phyloP scores from a whole-genome alignment of 2,113 vertebrate species.

The Dasyornis broadbenti region DNA sequence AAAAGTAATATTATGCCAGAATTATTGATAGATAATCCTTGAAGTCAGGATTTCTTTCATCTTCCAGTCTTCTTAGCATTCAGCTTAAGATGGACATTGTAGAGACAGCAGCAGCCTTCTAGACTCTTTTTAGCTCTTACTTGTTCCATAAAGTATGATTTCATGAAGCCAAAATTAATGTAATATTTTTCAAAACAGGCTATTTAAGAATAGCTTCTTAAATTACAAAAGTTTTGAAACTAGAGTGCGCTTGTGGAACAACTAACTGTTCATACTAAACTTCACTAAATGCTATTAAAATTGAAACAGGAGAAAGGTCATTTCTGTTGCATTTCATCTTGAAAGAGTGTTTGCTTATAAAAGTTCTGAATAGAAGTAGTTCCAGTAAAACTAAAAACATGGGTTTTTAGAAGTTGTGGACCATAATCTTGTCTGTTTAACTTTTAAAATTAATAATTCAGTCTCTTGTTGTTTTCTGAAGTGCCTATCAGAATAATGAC shows the following conservation, averaged over 20 bases:
- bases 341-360: background rate
- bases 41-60: background rate
- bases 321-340: background rate
- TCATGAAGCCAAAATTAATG: background rate
- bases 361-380: background rate
- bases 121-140: background rate
- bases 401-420: background rate
- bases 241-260: background rate
- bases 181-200: background rate
- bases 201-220: background rate
- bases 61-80: background rate
- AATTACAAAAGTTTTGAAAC: background rate
- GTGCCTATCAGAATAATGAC: constrained; percentile 99
- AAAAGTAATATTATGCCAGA: background rate
- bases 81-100: background rate
- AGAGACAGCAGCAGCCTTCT: background rate
- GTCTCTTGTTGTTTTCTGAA: constrained; percentile 49
- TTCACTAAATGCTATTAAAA: background rate
- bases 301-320: background rate
- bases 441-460: background rate
- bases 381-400: background rate
- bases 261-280: background rate
- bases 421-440: background rate
- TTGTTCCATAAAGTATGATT: background rate
- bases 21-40: background rate